Evolutionary conservation across 1,140 invertebrate genomes (phyloP), one percentile per base, ranked within the genome.

Genomic region (Cotesia vestalis): DNA sequence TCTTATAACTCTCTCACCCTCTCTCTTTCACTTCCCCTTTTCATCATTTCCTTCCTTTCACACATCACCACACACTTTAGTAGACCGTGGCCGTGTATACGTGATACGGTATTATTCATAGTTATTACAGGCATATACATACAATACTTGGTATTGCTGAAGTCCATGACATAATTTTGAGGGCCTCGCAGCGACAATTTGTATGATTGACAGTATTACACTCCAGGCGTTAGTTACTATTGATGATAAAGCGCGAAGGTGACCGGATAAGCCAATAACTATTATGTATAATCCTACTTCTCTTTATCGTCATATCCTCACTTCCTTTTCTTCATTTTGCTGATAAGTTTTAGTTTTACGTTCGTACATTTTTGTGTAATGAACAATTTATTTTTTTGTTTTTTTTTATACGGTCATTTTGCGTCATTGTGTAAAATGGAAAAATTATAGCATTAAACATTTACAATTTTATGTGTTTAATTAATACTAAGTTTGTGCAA

Each of bases 11-110:
- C 52, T 51, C 64, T n/a, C 34, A 27, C 35, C n/a, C 46, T 55
- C 34, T 66, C 64, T 55, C 64, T 55, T 66, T 52, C 46, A 53
- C 64, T 55, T 55, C 64, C 35, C 46, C 64, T 35, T 35, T 66
- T 27, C 46, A 52, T 35, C 52, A 27, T 55, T 55, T 55, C 11
- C 35, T 35, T 12, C 46, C 12, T 46, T 20, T 11, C 20, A n/a
- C 35, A 17, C 61, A n/a, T 40, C 5, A 12, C 12, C 11, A 14
- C 53, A 14, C 53, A 14, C 17, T 55, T 55, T 6, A 12, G n/a
- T 3, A 20, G n/a, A 12, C 17, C 4, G 12, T 20, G 12, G 11
- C 2, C 17, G 5, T 55, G 17, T 55, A 55, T 55, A 55, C n/a
- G n/a, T 55, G 53, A 27, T 27, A 27, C 5, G 12, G 5, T 14